Percentiles rank a stretch among this genome's conserved stretches.
These are phyloP conservation scores for Gambelia wislizenii DNA, from an alignment of 2,797 vertebrate genomes.

Conservation along the genomic window DNA sequence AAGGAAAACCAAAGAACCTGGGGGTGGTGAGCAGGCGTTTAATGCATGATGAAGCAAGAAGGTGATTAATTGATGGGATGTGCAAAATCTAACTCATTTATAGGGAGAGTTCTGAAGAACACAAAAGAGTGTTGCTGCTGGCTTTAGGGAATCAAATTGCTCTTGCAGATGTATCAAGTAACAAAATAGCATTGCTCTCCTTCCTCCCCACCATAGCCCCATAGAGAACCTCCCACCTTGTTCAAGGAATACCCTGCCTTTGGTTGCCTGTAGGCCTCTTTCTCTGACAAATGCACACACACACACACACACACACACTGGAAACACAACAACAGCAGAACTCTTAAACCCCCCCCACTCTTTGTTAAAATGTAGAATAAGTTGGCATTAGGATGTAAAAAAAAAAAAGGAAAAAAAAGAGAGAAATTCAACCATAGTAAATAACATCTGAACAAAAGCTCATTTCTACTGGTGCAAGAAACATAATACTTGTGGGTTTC, in stretches of 20 bases:
- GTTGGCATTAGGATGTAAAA: slow-evolving; percentile 24
- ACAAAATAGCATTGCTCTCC: slow-evolving; percentile 19
- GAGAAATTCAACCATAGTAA: slow-evolving; percentile 72
- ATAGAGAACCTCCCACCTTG: slow-evolving; percentile 30
- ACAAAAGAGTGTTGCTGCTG: slow-evolving; percentile 5
- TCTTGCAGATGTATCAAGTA: slow-evolving; percentile 46
- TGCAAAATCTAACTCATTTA: background rate
- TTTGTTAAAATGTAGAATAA: slow-evolving; percentile 41
- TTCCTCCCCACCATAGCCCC: too few relatives aligned
- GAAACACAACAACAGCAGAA: slow-evolving; percentile 12
- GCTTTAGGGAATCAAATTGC: slow-evolving; percentile 26
- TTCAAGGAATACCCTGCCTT: slow-evolving; percentile 37
- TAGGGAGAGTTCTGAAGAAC: background rate
- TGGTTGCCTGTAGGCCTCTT: slow-evolving; percentile 42
- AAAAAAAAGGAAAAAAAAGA: background rate
- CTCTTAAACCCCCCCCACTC: background rate
- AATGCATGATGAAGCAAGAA: background rate
- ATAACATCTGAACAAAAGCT: slow-evolving; percentile 71
- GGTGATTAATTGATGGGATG: background rate
- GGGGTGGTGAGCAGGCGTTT: too few relatives aligned
- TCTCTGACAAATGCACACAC: slow-evolving; percentile 36
- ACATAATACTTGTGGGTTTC: slow-evolving; percentile 75
- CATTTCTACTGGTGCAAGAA: slow-evolving; percentile 62
- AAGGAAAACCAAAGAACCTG: too few relatives aligned
- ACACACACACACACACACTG: background rate